A percentile compares a stretch with the other conserved stretches of the same genome.
Conservation (phyloP, 2,797 vertebrate species). For the Notolabrus celidotus region DNA sequence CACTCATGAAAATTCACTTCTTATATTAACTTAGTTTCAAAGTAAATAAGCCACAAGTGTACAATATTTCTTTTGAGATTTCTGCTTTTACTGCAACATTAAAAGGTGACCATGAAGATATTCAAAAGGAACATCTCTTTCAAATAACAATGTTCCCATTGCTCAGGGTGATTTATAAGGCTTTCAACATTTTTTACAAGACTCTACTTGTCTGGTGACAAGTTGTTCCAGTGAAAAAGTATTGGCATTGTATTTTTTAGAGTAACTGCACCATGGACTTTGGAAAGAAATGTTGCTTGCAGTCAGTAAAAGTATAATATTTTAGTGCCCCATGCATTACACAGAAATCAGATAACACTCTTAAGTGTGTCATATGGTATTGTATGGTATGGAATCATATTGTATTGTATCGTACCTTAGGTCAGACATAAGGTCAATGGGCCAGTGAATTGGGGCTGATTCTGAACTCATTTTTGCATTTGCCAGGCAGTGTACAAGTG, state of each 20-base stretch:
- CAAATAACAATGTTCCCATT: neutral
- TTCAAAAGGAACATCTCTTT: neutral
- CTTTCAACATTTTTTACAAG: neutral
- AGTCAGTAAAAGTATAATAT: neutral
- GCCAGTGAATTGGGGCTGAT: no score
- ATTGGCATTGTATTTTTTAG: neutral
- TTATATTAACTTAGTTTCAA: slow-evolving; percentile 27
- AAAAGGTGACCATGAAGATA: slow-evolving; percentile 10
- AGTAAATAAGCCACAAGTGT: slow-evolving; percentile 41
- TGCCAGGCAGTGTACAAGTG: no score
- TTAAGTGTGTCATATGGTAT: no score
- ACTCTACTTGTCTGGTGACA: slow-evolving; percentile 2
- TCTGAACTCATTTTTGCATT: no score
- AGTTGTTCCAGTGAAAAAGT: neutral
- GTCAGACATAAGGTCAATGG: no score
- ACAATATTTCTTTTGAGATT: slow-evolving; percentile 12
- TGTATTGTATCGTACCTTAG: no score
- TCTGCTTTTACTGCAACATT: neutral
- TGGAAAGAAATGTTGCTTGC: neutral
- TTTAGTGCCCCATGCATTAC: neutral
- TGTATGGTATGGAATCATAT: no score
- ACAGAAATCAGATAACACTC: no score
- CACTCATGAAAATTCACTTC: slow-evolving; percentile 36
- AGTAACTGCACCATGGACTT: neutral
- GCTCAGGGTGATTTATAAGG: slow-evolving; percentile 18